These are phyloP conservation scores for Cherax destructor DNA, from an alignment of 1,140 invertebrate genomes.

Conservation along the genomic window DNA sequence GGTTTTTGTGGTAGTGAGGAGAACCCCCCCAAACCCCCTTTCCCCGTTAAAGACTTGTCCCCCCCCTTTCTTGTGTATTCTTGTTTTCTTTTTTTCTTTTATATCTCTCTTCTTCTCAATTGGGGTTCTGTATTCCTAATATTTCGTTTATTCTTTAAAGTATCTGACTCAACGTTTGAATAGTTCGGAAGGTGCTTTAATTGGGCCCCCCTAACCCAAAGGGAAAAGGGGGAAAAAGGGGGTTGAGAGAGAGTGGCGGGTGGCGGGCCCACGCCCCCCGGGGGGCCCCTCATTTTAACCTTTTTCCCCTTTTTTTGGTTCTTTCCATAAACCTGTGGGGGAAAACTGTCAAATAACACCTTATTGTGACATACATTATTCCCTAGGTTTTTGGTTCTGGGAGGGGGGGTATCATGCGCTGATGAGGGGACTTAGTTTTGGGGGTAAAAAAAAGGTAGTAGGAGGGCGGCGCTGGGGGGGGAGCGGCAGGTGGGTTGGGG, in stretches of 20 bases:
- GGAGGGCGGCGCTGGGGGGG: conserved; percentile 5
- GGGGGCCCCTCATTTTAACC: conserved; percentile 16
- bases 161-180: no score
- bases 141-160: no score
- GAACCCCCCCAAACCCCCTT: conserved; percentile 50
- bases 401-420: no score
- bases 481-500: conserved; percentile 34
- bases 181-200: no score
- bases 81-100: not conserved
- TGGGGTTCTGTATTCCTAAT: not conserved
- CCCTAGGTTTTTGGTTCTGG: no score
- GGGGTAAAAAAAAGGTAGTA: no score
- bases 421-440: no score
- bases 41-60: conserved; percentile 31
- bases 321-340: no score
- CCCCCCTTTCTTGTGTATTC: not conserved
- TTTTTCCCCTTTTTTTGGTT: conserved; percentile 25
- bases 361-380: no score
- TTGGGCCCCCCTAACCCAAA: not conserved
- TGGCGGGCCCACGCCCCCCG: conserved; percentile 61
- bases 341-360: no score
- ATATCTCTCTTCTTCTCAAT: not conserved
- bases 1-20: conserved; percentile 32
- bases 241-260: conserved; percentile 38
- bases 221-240: no score